Evolutionary conservation across 2,888 invertebrate species (phyloP).

Genomic region (Cephonodes hylas): DNA sequence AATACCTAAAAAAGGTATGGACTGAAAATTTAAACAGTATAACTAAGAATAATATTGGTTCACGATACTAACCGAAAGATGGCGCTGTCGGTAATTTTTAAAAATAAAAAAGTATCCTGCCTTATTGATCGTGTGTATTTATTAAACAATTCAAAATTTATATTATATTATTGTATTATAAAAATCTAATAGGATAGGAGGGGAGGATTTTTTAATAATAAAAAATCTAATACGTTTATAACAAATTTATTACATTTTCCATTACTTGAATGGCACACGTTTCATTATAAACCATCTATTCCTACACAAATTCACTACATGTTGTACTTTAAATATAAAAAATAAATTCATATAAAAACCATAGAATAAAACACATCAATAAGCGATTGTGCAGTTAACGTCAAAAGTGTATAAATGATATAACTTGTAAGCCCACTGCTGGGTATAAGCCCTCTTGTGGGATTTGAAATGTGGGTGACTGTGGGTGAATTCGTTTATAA

Average conservation of each 20-base stretch:
- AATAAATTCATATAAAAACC: constrained; percentile 12
- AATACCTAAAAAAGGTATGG: no score
- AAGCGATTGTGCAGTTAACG: background rate
- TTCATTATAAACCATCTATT: background rate
- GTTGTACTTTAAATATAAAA: constrained; percentile 5
- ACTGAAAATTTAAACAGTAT: no score
- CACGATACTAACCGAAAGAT: no score
- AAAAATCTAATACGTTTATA: background rate
- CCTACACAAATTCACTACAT: background rate
- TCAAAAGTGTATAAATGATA: background rate
- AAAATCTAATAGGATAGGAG: background rate
- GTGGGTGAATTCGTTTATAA: no score
- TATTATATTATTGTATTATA: background rate
- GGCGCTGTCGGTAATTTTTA: no score
- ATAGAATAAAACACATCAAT: background rate
- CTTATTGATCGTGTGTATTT: no score
- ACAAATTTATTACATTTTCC: constrained; percentile 1
- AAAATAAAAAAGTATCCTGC: no score
- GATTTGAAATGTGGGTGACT: no score
- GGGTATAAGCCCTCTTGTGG: no score
- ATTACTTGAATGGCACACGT: background rate
- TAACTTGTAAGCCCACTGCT: no score
- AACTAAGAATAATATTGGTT: no score
- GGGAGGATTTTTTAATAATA: background rate
- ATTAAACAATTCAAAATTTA: no score